Conservation (phyloP, 1,140 invertebrate genomes). For the Mylabris phalerata region DNA sequence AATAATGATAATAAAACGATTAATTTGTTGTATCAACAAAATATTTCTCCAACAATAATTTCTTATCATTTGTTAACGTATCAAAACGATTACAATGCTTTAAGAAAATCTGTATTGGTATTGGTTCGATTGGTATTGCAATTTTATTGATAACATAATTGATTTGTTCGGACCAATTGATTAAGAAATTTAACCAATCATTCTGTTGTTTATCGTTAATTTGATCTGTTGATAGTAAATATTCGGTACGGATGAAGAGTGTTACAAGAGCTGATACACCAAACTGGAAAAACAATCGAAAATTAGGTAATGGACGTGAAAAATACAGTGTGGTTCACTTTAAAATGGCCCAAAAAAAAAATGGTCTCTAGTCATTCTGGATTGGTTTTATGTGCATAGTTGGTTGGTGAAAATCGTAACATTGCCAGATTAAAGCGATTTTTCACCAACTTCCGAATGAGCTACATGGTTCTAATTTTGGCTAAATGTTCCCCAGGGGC, state of each 20-base stretch:
- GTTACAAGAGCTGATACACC: slow-evolving; percentile 35
- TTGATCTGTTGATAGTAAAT: slow-evolving; percentile 29
- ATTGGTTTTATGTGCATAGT: no score
- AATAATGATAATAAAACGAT: no score
- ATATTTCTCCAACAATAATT: slow-evolving; percentile 27
- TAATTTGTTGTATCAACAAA: slow-evolving; percentile 20
- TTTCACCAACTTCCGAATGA: no score
- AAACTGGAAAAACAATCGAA: slow-evolving; percentile 30
- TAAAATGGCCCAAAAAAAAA: no score
- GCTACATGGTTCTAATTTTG: no score
- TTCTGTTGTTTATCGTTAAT: slow-evolving; percentile 31
- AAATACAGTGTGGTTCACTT: neutral
- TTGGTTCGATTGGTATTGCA: slow-evolving; percentile 32
- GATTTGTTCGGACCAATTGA: slow-evolving; percentile 28
- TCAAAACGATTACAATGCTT: slow-evolving; percentile 34
- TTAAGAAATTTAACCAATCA: slow-evolving; percentile 34
- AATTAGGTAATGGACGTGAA: neutral
- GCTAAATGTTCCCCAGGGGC: no score
- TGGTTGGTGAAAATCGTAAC: no score
- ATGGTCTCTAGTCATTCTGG: no score
- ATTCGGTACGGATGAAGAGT: slow-evolving; percentile 34
- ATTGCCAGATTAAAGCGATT: no score
- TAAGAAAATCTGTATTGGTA: slow-evolving; percentile 31
- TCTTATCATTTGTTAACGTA: slow-evolving; percentile 28
- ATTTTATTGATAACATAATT: slow-evolving; percentile 23